Evolutionary conservation across 2,113 vertebrate species (phyloP).

Genomic region (Okapia johnstoni): DNA sequence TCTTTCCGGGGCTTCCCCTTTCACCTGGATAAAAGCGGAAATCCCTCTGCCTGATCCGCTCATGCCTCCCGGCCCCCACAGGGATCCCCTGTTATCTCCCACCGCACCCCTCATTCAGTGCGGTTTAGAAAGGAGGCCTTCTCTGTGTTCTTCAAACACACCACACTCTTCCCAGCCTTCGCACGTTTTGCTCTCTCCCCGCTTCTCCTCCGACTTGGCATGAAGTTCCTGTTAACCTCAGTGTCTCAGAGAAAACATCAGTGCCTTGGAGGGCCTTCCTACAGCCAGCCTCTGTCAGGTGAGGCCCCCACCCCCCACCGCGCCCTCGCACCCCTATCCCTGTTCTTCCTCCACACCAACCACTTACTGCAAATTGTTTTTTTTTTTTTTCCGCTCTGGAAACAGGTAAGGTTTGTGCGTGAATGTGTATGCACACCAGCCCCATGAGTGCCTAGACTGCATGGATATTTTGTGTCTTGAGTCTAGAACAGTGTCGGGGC

Average conservation of each 20-base stretch:
- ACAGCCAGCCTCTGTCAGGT: too few species aligned
- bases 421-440: accelerated
- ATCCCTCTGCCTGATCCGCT: neutral
- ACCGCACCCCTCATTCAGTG: accelerated
- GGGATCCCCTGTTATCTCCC: neutral
- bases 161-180: accelerated
- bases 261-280: neutral
- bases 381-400: neutral
- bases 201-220: neutral
- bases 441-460: too few species aligned
- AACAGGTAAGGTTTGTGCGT: accelerated
- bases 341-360: neutral
- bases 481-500: neutral
- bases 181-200: neutral
- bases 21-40: neutral
- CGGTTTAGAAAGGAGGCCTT: accelerated
- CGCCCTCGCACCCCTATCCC: accelerated
- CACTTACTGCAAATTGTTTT: accelerated
- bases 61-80: accelerated
- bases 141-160: neutral
- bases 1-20: neutral
- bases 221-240: neutral
- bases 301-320: too few species aligned
- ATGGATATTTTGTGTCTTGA: accelerated
- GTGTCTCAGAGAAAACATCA: accelerated